A percentile compares a stretch with the other conserved stretches of the same genome.
phyloP scores from a whole-genome alignment of 1,140 invertebrate genomes.

The Papilio aristodemus region DNA sequence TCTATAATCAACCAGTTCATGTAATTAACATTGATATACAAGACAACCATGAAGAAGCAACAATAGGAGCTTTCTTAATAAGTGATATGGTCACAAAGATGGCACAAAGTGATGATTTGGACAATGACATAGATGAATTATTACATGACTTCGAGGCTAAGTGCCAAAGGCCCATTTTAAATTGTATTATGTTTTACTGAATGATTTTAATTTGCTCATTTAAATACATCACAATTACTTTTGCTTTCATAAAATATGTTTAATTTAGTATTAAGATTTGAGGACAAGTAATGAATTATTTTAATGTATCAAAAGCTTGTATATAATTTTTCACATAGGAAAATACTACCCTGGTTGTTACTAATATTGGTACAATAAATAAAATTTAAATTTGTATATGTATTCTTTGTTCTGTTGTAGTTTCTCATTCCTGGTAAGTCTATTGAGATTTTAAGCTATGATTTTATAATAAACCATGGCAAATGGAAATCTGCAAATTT shows the following conservation, averaged over 20 bases:
- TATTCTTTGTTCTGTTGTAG: not conserved
- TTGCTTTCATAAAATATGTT: constrained; percentile 20
- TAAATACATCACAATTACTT: constrained; percentile 5
- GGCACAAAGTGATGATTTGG: constrained; percentile 94
- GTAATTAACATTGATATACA: constrained; percentile 99
- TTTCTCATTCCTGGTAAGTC: not conserved
- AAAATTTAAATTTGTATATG: not conserved
- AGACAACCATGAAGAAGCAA: constrained; percentile 99
- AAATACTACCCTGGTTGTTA: not conserved
- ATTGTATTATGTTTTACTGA: constrained; percentile 95
- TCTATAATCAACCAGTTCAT: constrained; percentile 93
- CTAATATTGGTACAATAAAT: constrained; percentile 20
- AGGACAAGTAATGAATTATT: constrained; percentile 7
- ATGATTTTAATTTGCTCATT: constrained; percentile 29
- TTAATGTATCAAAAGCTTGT: constrained; percentile 16
- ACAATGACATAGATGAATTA: constrained; percentile 99
- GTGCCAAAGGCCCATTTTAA: constrained; percentile 92
- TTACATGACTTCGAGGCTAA: constrained; percentile 97
- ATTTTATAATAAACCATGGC: not conserved
- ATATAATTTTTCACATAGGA: constrained; percentile 10
- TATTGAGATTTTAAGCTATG: not conserved
- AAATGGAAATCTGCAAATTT: not conserved
- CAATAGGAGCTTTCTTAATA: constrained; percentile 99
- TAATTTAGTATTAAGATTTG: constrained; percentile 14
- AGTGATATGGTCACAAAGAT: constrained; percentile 96